phyloP scores from a whole-genome alignment of 2,113 vertebrate species.

The Sinosuthora webbiana region DNA sequence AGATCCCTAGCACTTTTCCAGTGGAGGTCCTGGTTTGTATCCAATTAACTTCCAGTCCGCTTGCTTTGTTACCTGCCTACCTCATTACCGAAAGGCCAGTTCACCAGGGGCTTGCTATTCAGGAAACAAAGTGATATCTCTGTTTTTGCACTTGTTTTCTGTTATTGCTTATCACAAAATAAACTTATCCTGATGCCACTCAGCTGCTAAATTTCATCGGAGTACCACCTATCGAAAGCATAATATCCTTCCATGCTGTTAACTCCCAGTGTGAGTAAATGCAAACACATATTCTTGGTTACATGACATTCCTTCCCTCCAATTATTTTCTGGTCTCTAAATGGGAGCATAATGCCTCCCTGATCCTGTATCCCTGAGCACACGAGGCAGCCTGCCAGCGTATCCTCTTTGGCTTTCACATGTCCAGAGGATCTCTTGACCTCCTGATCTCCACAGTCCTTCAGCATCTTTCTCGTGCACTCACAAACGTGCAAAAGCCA shows the following conservation, averaged over 20 bases:
- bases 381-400: neutral
- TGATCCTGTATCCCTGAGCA: neutral
- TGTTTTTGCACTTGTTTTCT: neutral
- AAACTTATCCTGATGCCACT: neutral
- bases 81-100: neutral
- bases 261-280: neutral
- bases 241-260: neutral
- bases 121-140: neutral
- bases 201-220: neutral
- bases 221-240: neutral
- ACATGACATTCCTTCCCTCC: neutral
- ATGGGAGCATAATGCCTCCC: neutral
- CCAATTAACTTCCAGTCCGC: neutral
- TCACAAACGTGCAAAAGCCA: neutral
- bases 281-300: neutral
- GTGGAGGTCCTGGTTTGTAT: neutral
- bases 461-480: neutral
- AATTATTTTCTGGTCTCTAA: conserved; percentile 1
- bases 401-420: neutral
- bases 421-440: conserved; percentile 9
- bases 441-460: neutral
- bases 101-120: neutral
- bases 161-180: neutral
- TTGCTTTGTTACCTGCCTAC: neutral
- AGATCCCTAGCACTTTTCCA: neutral